Evolutionary conservation across 2,113 vertebrate genomes (phyloP).

Genomic region (Solea solea): DNA sequence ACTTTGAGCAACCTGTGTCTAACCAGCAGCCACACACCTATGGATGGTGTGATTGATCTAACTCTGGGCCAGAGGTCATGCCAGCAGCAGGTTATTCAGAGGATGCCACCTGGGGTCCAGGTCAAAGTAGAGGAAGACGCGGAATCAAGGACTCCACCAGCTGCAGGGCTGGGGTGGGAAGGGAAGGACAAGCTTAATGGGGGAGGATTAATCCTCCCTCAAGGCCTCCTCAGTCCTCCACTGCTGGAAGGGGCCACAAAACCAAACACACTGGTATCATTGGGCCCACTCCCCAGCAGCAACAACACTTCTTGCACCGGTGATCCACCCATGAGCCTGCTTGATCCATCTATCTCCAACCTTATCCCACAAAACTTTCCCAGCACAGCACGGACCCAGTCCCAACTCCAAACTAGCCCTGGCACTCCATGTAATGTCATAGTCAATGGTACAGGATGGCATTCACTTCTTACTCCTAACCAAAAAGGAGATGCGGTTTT

Average conservation of each 20-base stretch:
- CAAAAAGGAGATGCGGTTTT: constrained; percentile 42
- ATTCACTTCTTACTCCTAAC: constrained; percentile 59
- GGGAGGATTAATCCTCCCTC: constrained; percentile 50
- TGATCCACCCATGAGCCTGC: constrained; percentile 52
- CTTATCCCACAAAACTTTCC: constrained; percentile 29
- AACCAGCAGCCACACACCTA: constrained; percentile 79
- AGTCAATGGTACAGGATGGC: constrained; percentile 90
- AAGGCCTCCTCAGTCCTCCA: constrained; percentile 75
- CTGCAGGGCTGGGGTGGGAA: constrained; percentile 50
- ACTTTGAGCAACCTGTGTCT: constrained; percentile 81
- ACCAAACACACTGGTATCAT: constrained; percentile 75
- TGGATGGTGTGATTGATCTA: constrained; percentile 96
- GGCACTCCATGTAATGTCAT: constrained; percentile 95
- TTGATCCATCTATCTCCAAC: constrained; percentile 52
- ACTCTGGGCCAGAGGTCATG: constrained; percentile 90
- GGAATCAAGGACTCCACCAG: constrained; percentile 60
- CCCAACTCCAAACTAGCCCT: constrained; percentile 69
- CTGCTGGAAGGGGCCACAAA: constrained; percentile 49
- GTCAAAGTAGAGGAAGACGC: constrained; percentile 90
- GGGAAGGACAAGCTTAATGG: constrained; percentile 61
- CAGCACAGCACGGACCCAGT: constrained; percentile 73
- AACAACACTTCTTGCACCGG: constrained; percentile 77
- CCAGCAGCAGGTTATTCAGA: constrained; percentile 93
- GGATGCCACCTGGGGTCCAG: constrained; percentile 85
- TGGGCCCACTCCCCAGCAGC: constrained; percentile 80